Conservation (phyloP, 2,888 invertebrate species). For the Parnassius smintheus region DNA sequence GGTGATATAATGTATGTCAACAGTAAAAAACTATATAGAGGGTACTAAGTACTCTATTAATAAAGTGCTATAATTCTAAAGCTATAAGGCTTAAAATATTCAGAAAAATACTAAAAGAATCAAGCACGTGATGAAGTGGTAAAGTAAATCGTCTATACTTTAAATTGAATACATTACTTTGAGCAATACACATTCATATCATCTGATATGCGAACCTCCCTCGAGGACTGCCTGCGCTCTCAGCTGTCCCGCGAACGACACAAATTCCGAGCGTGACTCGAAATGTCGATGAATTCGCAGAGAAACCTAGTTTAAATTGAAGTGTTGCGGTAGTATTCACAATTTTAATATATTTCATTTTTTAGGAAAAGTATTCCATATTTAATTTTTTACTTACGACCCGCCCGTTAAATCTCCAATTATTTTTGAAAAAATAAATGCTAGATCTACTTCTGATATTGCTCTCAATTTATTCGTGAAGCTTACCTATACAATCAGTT, state of each 20-base stretch:
- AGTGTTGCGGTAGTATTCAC: conserved; percentile 2
- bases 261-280: conserved; percentile 26
- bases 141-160: conserved; percentile 4
- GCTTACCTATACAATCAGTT: too few species aligned
- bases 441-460: too few species aligned
- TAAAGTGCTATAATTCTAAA: too few species aligned
- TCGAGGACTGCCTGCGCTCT: conserved; percentile 13
- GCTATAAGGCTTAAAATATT: too few species aligned
- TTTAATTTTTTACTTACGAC: too few species aligned
- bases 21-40: too few species aligned
- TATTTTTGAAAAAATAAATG: too few species aligned
- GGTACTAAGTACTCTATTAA: too few species aligned
- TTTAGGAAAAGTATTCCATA: too few species aligned
- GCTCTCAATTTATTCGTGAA: too few species aligned
- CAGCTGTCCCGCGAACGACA: conserved; percentile 17
- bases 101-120: neutral
- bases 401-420: too few species aligned
- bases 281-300: conserved; percentile 24
- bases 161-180: conserved; percentile 24
- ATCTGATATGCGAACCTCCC: conserved; percentile 20
- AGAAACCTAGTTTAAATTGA: conserved; percentile 15
- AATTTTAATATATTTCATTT: neutral
- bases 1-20: too few species aligned
- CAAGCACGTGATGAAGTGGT: conserved; percentile 10
- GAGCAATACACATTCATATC: conserved; percentile 17